Evolutionary conservation across 2,888 invertebrate genomes (phyloP), one percentile per base, ranked within the genome.

Genomic region (Achlya flavicornis): DNA sequence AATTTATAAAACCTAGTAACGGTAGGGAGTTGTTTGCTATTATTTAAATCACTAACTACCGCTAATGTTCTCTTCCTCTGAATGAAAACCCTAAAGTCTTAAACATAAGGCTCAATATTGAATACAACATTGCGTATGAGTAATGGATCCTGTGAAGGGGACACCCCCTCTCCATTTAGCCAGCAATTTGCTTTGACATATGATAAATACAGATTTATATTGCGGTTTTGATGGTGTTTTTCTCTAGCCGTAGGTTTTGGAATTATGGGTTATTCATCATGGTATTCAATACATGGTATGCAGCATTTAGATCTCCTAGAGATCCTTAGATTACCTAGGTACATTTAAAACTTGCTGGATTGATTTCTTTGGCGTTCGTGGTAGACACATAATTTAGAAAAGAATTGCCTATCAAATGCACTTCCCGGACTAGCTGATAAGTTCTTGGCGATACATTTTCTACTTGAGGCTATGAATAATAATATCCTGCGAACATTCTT

Each of bases 11-110:
- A 1, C 2, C 26, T 46, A 38, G 11, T 35, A 43, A 43, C n/a
- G 35, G 26, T 43, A 60, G 38, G 33, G 38, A 16, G 41, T 53
- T 43, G 26, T 43, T 60, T 60, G 12, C 26, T 10, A 60, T 60
- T 41, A 43, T 60, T 60, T 26, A 43, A 43, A 60, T 60, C 41
- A 60, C 19, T 59, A 16, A 41, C 59, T 41, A 33, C n/a, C 41
- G 16, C 26, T n/a, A 26, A 0, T 8, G 19, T 26, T 26, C n/a
- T 53, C 53, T 19, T 26, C 19, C 19, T 26, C 7, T 16, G 60
- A 60, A 26, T 19, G 11, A 35, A 43, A 19, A 60, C 16, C 43
- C 16, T 19, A 41, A 8, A 7, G 10, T 12, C n/a, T 41, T 12
- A 11, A 1, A 60, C 11, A 16, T 60, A 60, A 41, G 6, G 60